Evolutionary conservation across 2,113 vertebrate species (phyloP), one percentile per base, ranked within the genome.

Genomic region (Forbesichthys papilliferus): DNA sequence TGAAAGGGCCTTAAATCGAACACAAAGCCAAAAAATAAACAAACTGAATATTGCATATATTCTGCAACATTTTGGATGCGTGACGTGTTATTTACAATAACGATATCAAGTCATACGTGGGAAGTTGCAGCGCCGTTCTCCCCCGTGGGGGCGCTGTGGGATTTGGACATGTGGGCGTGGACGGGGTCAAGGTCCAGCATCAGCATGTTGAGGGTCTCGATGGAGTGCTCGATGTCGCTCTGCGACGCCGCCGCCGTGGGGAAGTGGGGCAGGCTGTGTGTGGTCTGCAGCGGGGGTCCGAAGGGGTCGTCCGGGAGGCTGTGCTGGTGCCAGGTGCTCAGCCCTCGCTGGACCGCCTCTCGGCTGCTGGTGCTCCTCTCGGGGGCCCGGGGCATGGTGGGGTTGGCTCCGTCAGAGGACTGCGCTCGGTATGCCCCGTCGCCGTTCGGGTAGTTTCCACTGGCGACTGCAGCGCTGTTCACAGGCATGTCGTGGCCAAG

Each of bases 331-430:
- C 96, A 99, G 36, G 92, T 87, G 70, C 86, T 96, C 57, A 99
- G 91, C 8, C 96, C 96, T 67, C 97, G 92, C 89, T 99, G 97
- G 61, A 99, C 97, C 0, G 97, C 97, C 62, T 98, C 96, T 11
- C 96, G 89, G 81, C 97, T 99, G 85, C 97, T 98, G 51, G 94
- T 96, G 68, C 95, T 96, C 11, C 97, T 86, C 72, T 92, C 91
- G 0, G 92, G 92, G 20, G 92, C 91, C 49, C 88, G 85, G 82
- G 86, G 93, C 91, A 3, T 94, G 90, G 62, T 91, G 82, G 54
- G 93, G 92, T 87, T 86, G 84, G 83, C 10, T 88, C 52, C 82
- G 89, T 0, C 95, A 94, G 79, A 94, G 95, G 95, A 95, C 65
- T 94, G 94, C 5, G 95, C 94, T 36, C 87, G 93, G 80, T 93